A percentile compares a stretch with the other conserved stretches of the same genome.
These are phyloP conservation scores for Sebastes ruberrimus DNA, from an alignment of 2,797 vertebrate species.

Conservation along the genomic window DNA sequence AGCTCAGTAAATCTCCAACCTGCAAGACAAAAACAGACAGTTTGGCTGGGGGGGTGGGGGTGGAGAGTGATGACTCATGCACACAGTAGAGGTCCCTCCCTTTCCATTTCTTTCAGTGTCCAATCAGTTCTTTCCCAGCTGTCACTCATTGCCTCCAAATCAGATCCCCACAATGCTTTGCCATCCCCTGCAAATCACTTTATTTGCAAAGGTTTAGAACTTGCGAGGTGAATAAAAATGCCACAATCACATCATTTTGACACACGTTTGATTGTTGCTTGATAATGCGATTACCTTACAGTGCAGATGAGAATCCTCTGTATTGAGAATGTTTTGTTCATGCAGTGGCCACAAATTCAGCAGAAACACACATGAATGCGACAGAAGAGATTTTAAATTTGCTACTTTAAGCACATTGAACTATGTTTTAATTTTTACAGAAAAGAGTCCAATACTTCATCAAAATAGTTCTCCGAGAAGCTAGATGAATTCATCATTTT, in stretches of 20 bases:
- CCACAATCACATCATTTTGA: conserved; percentile 20
- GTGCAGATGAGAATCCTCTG: conserved; percentile 26
- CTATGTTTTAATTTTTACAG: conserved; percentile 15
- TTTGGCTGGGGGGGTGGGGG: conserved; percentile 70
- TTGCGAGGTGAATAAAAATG: conserved; percentile 26
- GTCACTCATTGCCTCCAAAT: conserved; percentile 77
- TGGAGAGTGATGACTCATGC: conserved; percentile 84
- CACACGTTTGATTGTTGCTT: conserved; percentile 16
- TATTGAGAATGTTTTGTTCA: conserved; percentile 5
- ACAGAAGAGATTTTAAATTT: neutral
- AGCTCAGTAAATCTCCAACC: conserved; percentile 72
- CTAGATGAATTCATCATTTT: conserved; percentile 1
- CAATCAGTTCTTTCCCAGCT: conserved; percentile 81
- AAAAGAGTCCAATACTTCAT: neutral
- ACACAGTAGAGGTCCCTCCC: conserved; percentile 77
- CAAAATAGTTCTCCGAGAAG: neutral
- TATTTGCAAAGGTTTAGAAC: conserved; percentile 44
- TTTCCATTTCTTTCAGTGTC: conserved; percentile 81
- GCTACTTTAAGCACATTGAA: neutral
- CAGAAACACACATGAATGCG: conserved; percentile 1
- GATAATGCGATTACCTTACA: conserved; percentile 22
- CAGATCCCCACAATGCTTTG: conserved; percentile 59
- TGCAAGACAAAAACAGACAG: conserved; percentile 74
- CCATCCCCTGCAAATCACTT: conserved; percentile 58
- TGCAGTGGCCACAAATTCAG: neutral